Evolutionary conservation across 2,888 invertebrate genomes (phyloP).

Genomic region (Sipunculus nudus): DNA sequence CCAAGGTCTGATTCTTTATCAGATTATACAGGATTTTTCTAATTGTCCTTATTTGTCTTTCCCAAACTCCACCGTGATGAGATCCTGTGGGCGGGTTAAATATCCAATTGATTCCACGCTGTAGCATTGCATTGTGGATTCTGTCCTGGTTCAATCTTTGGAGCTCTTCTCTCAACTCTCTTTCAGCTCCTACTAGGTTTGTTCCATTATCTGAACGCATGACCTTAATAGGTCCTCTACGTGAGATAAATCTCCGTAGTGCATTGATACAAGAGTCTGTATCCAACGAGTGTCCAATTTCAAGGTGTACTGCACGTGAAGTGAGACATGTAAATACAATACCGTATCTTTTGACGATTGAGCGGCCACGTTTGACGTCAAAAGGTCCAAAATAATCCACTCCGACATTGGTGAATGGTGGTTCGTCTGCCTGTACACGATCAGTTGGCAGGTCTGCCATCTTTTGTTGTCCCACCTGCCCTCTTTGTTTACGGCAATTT

Average conservation of each 20-base stretch:
- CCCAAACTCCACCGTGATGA: conserved; percentile 4
- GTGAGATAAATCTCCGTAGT: conserved; percentile 3
- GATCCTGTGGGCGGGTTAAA: conserved; percentile 8
- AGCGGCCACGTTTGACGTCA: not conserved
- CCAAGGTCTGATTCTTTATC: not conserved
- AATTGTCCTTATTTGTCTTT: conserved; percentile 1
- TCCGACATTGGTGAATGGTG: not conserved
- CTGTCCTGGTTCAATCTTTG: not conserved
- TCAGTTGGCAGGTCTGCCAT: conserved; percentile 4
- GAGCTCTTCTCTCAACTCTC: not conserved
- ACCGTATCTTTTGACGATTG: not conserved
- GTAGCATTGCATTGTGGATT: not conserved
- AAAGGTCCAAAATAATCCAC: conserved; percentile 1
- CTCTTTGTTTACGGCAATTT: no score
- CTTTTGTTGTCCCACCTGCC: no score
- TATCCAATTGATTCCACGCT: not conserved
- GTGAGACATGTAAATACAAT: not conserved
- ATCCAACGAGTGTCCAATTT: not conserved
- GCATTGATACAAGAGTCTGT: conserved; percentile 9
- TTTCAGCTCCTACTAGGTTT: not conserved
- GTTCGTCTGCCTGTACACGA: not conserved
- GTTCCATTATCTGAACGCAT: conserved; percentile 7
- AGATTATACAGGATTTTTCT: not conserved
- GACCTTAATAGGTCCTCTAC: not conserved
- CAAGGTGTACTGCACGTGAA: conserved; percentile 2